Evolutionary conservation across 2,888 invertebrate species (phyloP).

Genomic region (Silvanus unidentatus): DNA sequence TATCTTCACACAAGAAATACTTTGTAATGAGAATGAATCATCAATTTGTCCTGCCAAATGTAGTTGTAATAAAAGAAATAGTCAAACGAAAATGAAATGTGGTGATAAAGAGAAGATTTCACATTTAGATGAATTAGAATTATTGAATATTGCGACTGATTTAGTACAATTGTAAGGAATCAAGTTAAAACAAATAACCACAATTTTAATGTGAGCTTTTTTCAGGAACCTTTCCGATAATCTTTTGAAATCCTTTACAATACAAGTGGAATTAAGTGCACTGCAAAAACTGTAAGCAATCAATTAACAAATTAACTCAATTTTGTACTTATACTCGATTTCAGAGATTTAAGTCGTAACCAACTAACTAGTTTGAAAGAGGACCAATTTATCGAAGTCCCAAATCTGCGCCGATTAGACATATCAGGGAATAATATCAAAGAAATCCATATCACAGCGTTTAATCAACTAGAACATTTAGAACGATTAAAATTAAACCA

Average conservation of each 20-base stretch:
- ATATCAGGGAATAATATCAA: constrained; percentile 66
- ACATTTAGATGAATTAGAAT: constrained; percentile 57
- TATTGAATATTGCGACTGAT: constrained; percentile 55
- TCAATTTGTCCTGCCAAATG: constrained; percentile 44
- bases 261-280: constrained; percentile 58
- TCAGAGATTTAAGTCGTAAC: constrained; percentile 76
- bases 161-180: constrained; percentile 61
- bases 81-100: constrained; percentile 54
- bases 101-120: constrained; percentile 55
- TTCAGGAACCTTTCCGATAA: constrained; percentile 62
- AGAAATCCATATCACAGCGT: constrained; percentile 61
- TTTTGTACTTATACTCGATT: background rate
- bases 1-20: no score
- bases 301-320: background rate
- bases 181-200: constrained; percentile 1
- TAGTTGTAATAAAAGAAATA: constrained; percentile 49
- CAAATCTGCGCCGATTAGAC: constrained; percentile 63
- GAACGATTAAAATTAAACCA: constrained; percentile 66
- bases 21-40: constrained; percentile 5
- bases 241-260: constrained; percentile 54
- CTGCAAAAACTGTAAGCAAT: constrained; percentile 66
- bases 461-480: constrained; percentile 60
- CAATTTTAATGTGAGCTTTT: constrained; percentile 26
- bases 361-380: constrained; percentile 66
- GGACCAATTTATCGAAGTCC: constrained; percentile 68